Conservation (phyloP, 1,140 invertebrate species). For the Planococcus citri region DNA sequence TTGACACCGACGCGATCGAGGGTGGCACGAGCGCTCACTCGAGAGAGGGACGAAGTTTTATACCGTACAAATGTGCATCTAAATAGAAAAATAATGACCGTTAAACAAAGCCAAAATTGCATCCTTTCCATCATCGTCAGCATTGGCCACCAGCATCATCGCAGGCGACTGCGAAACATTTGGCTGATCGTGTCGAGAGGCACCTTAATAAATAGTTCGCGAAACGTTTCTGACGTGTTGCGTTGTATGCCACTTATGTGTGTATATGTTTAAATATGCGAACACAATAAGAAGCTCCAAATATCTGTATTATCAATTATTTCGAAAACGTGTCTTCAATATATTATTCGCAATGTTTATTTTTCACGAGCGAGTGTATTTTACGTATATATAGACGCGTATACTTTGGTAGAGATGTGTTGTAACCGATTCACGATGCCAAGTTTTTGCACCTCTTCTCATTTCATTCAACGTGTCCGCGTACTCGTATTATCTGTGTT, state of each 20-base stretch:
- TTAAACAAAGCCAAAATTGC: not conserved
- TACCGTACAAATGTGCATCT: too few relatives aligned
- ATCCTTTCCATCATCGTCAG: not conserved
- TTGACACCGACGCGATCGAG: too few relatives aligned
- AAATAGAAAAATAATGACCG: not conserved
- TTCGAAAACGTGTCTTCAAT: conserved; percentile 2
- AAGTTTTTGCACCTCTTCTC: not conserved
- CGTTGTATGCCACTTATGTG: too few relatives aligned
- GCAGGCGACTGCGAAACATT: not conserved
- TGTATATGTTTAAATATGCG: too few relatives aligned
- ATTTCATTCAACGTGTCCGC: not conserved
- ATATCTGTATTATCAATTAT: not conserved
- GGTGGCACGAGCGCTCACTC: too few relatives aligned
- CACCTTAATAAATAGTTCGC: not conserved
- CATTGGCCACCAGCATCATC: not conserved
- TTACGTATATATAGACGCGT: too few relatives aligned
- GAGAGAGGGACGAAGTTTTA: too few relatives aligned
- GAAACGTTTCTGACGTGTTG: not conserved
- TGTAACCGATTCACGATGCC: not conserved
- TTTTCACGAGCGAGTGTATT: not conserved
- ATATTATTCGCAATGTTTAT: conserved; percentile 4
- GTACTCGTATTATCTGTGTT: too few relatives aligned
- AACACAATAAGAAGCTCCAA: not conserved
- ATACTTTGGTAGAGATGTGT: too few relatives aligned
- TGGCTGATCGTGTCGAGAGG: not conserved